Evolutionary conservation across 1,140 invertebrate species (phyloP).

Genomic region (Nymphalis io): DNA sequence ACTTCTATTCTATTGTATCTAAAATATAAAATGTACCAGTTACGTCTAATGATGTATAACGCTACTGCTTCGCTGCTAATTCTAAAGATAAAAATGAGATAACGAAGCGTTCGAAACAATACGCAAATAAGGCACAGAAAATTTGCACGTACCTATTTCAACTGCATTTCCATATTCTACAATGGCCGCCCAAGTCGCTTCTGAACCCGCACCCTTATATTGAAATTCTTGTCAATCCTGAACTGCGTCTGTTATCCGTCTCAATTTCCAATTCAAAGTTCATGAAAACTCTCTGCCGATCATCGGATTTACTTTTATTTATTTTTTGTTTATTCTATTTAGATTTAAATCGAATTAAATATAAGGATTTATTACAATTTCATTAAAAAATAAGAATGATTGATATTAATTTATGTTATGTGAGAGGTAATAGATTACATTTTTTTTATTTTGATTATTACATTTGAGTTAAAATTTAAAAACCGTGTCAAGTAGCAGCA

Average conservation of each 20-base stretch:
- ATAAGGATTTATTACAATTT: too few relatives aligned
- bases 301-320: conserved; percentile 1
- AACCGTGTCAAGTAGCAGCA: too few relatives aligned
- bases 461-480: too few relatives aligned
- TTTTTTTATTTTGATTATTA: too few relatives aligned
- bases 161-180: conserved; percentile 66
- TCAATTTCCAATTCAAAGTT: conserved; percentile 61
- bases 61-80: too few relatives aligned
- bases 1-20: too few relatives aligned
- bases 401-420: too few relatives aligned
- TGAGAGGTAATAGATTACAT: too few relatives aligned
- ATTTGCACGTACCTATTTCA: conserved; percentile 10
- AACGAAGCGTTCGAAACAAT: conserved; percentile 2
- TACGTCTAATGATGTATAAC: too few relatives aligned
- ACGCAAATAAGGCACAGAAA: conserved; percentile 26
- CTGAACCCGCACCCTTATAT: conserved; percentile 48
- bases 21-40: too few relatives aligned
- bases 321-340: background rate
- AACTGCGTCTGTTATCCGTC: conserved; percentile 49
- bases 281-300: conserved; percentile 41
- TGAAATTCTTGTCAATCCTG: conserved; percentile 72
- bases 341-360: too few relatives aligned
- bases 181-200: conserved; percentile 42
- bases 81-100: background rate
- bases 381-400: too few relatives aligned